These are phyloP conservation scores for Bombylius discolor DNA, from an alignment of 2,888 invertebrate genomes.

Conservation along the genomic window DNA sequence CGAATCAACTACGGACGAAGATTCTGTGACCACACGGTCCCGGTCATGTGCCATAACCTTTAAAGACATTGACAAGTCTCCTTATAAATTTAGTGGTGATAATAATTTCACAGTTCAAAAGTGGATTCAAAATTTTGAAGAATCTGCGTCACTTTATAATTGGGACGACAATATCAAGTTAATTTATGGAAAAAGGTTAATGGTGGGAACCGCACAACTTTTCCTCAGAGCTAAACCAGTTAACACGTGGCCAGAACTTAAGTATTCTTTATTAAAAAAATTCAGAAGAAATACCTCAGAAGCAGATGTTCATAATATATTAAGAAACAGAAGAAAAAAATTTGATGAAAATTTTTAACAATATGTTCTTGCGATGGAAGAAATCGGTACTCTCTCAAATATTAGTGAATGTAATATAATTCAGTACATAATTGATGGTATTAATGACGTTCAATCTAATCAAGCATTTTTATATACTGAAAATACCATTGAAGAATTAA, in stretches of 20 bases:
- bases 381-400: not conserved
- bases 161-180: not conserved
- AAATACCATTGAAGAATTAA: not conserved
- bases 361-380: not conserved
- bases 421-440: not conserved
- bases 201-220: not conserved
- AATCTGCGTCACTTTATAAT: not conserved
- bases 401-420: not conserved
- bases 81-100: not conserved
- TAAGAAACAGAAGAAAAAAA: not conserved
- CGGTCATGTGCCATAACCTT: not conserved
- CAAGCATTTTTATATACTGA: not conserved
- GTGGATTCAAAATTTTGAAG: not conserved
- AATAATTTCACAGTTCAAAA: not conserved
- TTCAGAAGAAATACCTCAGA: not conserved
- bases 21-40: not conserved
- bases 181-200: not conserved
- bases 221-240: not conserved
- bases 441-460: not conserved
- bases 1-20: not conserved
- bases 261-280: not conserved
- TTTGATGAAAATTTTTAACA: not conserved
- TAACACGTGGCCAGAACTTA: not conserved
- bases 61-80: not conserved
- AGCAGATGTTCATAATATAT: not conserved